Conservation (phyloP, 2,797 vertebrate genomes). For the Eidolon dupreanum region DNA sequence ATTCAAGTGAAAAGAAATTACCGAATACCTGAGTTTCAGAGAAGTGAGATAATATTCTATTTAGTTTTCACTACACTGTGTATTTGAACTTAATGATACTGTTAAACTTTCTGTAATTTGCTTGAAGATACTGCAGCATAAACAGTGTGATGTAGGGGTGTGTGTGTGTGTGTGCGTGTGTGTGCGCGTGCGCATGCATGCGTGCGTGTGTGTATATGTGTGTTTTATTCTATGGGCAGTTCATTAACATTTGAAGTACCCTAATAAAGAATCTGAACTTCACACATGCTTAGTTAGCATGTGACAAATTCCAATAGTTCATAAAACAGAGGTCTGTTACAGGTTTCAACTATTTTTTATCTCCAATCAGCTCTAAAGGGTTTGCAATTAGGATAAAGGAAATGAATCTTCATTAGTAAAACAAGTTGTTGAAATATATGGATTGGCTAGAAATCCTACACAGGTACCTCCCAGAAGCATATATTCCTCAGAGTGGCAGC, state of each 20-base stretch:
- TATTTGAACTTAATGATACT: not conserved
- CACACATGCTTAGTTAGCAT: not conserved
- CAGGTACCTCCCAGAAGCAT: not conserved
- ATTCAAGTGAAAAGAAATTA: not conserved
- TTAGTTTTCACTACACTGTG: not conserved
- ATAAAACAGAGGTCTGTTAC: not conserved
- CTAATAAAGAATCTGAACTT: not conserved
- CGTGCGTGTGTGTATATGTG: not conserved
- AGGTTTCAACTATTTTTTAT: not conserved
- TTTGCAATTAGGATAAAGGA: not conserved
- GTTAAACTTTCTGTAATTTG: not conserved
- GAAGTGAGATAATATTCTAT: not conserved
- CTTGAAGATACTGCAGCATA: not conserved
- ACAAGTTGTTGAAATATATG: not conserved
- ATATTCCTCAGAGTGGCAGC: not conserved
- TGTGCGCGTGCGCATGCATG: no score
- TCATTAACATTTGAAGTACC: not conserved
- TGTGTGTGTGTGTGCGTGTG: not conserved
- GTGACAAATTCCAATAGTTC: not conserved
- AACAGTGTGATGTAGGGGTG: not conserved
- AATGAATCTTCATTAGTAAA: constrained; percentile 30
- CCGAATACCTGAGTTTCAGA: not conserved
- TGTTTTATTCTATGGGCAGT: not conserved
- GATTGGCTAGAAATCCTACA: not conserved
- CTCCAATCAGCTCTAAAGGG: not conserved